Evolutionary conservation across 2,113 vertebrate species (phyloP).

Genomic region (Anguilla japonica): DNA sequence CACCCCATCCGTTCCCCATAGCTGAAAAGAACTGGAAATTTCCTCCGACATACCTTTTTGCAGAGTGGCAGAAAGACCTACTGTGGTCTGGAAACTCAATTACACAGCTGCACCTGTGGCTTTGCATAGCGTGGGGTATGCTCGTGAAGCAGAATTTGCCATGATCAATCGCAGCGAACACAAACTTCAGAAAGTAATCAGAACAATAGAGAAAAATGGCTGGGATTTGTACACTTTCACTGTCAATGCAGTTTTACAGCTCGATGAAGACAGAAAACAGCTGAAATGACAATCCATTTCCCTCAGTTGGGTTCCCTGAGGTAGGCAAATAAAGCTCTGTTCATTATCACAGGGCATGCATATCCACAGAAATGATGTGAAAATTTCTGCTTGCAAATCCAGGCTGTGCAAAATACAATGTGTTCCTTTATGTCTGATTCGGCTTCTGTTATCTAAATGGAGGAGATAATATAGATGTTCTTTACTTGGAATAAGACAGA

Average conservation of each 20-base stretch:
- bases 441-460: not conserved
- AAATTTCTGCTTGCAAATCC: not conserved
- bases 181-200: conserved; percentile 6
- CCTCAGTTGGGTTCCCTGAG: not conserved
- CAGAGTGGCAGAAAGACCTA: conserved; percentile 25
- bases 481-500: not conserved
- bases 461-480: not conserved
- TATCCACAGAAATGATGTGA: not conserved
- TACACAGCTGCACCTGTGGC: conserved; percentile 49
- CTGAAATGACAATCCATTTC: not conserved
- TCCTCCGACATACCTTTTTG: conserved; percentile 50
- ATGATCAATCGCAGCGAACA: conserved; percentile 1
- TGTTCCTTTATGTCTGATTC: not conserved
- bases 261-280: not conserved
- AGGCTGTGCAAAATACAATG: not conserved
- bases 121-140: not conserved
- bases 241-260: conserved; percentile 11
- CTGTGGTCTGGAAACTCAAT: conserved; percentile 55
- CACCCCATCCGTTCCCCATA: conserved; percentile 52
- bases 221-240: conserved; percentile 27
- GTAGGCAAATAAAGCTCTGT: not conserved
- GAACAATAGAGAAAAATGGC: conserved; percentile 16
- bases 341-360: not conserved
- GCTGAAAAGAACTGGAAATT: conserved; percentile 58
- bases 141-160: not conserved